These are phyloP conservation scores for Volucella inflata DNA, from an alignment of 2,888 invertebrate genomes.

Conservation along the genomic window DNA sequence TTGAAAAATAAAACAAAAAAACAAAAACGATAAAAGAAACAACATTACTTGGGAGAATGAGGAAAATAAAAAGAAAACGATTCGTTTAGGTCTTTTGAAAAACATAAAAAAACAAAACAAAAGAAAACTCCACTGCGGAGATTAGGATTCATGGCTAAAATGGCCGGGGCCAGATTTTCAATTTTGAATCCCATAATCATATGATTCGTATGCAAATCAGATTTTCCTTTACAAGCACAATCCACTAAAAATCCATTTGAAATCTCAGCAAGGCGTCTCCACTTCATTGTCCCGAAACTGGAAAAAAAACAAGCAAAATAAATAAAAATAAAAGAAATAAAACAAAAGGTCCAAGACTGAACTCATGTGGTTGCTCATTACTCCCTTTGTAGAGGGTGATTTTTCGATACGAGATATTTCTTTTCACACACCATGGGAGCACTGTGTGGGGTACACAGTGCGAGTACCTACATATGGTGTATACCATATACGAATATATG, in stretches of 20 bases:
- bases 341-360: slow-evolving; percentile 52
- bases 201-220: slow-evolving; percentile 32
- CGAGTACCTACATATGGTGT: too few relatives aligned
- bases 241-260: slow-evolving; percentile 63
- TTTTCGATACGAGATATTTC: slow-evolving; percentile 48
- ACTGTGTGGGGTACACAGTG: not conserved
- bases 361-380: slow-evolving; percentile 39
- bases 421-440: not conserved
- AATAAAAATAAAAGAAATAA: not conserved
- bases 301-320: not conserved
- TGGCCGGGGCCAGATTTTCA: slow-evolving; percentile 1
- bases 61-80: slow-evolving; percentile 13
- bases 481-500: too few relatives aligned
- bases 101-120: not conserved
- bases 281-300: slow-evolving; percentile 39
- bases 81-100: slow-evolving; percentile 24
- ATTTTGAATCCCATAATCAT: slow-evolving; percentile 17
- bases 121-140: slow-evolving; percentile 8
- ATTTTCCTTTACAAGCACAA: slow-evolving; percentile 22
- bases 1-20: not conserved
- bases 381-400: slow-evolving; percentile 1
- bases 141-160: slow-evolving; percentile 20
- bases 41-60: not conserved
- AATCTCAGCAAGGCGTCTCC: slow-evolving; percentile 52
- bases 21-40: slow-evolving; percentile 11